phyloP scores from a whole-genome alignment of 2,888 invertebrate species.

The Pseudanteris insignis region DNA sequence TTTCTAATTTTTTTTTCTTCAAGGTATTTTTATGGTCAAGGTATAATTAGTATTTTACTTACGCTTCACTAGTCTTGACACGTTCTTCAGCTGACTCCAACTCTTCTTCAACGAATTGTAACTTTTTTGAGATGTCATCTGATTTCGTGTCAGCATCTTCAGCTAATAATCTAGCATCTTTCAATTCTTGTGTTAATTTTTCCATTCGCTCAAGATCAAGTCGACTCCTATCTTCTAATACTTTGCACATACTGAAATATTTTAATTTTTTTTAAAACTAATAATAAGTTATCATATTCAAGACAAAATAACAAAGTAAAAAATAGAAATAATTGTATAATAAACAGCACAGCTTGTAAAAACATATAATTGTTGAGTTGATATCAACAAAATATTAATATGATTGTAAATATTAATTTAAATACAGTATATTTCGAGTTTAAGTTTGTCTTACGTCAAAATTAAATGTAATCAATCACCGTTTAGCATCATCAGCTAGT shows the following conservation, averaged over 20 bases:
- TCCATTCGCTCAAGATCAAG: constrained; percentile 75
- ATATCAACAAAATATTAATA: too few relatives aligned
- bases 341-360: too few relatives aligned
- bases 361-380: too few relatives aligned
- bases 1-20: constrained; percentile 3
- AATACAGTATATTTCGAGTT: too few relatives aligned
- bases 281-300: too few relatives aligned
- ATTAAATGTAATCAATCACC: constrained; percentile 64
- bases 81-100: constrained; percentile 76
- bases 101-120: constrained; percentile 76
- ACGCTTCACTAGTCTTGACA: constrained; percentile 74
- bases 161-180: constrained; percentile 75
- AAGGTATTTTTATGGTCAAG: too few relatives aligned
- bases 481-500: constrained; percentile 77
- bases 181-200: constrained; percentile 73
- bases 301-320: too few relatives aligned
- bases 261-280: too few relatives aligned
- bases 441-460: neutral
- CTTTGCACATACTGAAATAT: constrained; percentile 72
- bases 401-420: too few relatives aligned
- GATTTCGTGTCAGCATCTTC: constrained; percentile 78
- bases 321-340: too few relatives aligned
- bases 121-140: constrained; percentile 76
- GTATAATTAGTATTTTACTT: constrained; percentile 51
- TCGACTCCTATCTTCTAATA: constrained; percentile 73